Base-by-base conservation (phyloP, 2,797 vertebrate species). In the Dryobates pubescens region DNA sequence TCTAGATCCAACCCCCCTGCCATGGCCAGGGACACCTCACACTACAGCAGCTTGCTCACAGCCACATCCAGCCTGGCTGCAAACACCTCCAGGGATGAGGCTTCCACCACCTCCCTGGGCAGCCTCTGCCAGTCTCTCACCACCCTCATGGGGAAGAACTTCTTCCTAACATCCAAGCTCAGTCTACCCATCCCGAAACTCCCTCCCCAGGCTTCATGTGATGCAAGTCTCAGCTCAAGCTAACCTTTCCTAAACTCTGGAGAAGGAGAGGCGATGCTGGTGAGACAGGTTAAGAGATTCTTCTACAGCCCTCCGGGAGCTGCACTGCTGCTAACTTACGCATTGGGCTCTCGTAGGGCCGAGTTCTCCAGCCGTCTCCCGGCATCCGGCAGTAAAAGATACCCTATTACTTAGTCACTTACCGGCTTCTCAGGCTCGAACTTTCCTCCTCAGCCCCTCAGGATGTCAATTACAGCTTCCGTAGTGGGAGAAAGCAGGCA, bases 281-380 rank as follows among this genome's bases (percentile, higher is more conserved):
- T 20, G 71, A 78, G 32, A 38, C 1, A 1, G n/a, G 41, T 45
- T 70, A 38, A 15, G 16, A 58, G 68, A 3, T 5, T 26, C 27
- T 26, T 51, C 70, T 38, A 17, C 26, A 24, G 3, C 34, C 9
- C 47, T 71, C 83, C 72, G 14, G 47, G n/a, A 62, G 3, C 27
- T 1, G 23, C 10, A 1, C 53, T 19, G 78, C 81, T 51, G 51
- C 34, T 62, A 18, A 4, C 8, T 45, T 30, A 14, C 17, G 43
- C 19, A 2, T 1, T 3, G 43, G 8, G 30, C 20, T 59, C 3
- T 7, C 2, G 3, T 3, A 47, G 38, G 68, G 68, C 67, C 6
- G 3, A 30, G 43, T 17, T 82, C 20, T 64, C 45, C 69, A 13
- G 34, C 34, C 65, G 1, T 56, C 70, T 53, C 58, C 76, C 17